Conservation (phyloP, 2,113 vertebrate species). For the Oxyruncus cristatus region DNA sequence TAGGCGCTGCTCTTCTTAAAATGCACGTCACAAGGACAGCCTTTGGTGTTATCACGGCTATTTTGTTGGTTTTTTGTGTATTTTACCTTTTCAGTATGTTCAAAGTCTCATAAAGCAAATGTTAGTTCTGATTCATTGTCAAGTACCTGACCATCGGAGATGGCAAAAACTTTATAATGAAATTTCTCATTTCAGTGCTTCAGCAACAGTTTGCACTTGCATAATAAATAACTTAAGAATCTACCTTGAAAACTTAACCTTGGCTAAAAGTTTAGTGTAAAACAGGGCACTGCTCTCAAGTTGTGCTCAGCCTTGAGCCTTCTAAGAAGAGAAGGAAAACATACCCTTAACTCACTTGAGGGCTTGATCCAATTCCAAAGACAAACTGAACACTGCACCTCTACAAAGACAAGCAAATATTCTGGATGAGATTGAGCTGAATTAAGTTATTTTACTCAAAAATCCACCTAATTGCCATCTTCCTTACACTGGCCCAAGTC, state of each 20-base stretch:
- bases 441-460: not conserved
- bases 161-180: not conserved
- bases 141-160: not conserved
- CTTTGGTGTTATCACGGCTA: not conserved
- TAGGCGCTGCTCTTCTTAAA: not conserved
- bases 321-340: not conserved
- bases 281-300: not conserved
- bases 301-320: not conserved
- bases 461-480: not conserved
- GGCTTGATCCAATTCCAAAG: not conserved
- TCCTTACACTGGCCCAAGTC: not conserved
- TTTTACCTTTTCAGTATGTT: not conserved
- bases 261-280: not conserved
- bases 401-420: not conserved
- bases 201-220: not conserved
- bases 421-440: not conserved
- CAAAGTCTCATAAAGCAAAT: not conserved
- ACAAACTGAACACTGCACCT: not conserved
- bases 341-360: not conserved
- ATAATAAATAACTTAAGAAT: not conserved
- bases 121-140: not conserved
- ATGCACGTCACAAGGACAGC: not conserved
- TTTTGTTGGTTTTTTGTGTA: not conserved
- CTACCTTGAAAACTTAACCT: not conserved
- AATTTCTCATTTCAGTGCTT: not conserved